Conservation (phyloP, 2,888 invertebrate genomes). For the Cartodere bifasciata region DNA sequence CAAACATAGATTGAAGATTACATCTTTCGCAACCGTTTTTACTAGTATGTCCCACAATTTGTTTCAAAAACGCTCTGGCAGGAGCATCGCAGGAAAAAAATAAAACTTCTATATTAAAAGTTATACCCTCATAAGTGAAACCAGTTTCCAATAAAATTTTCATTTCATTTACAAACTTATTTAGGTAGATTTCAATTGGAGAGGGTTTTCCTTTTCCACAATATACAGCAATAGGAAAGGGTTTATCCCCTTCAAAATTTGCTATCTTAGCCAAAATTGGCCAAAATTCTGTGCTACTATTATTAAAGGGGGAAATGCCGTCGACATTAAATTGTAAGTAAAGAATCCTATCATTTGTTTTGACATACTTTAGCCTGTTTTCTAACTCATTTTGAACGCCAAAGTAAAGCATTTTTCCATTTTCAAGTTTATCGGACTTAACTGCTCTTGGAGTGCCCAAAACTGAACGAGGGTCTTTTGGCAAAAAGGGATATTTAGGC, state of each 20-base stretch:
- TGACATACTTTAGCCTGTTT: constrained; percentile 2
- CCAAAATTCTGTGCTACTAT: constrained; percentile 3
- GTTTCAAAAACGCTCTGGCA: constrained; percentile 8
- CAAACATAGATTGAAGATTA: constrained; percentile 2
- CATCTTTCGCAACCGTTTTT: constrained; percentile 12
- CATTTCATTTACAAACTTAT: constrained; percentile 2
- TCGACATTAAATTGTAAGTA: constrained; percentile 4
- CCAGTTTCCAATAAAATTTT: constrained; percentile 3
- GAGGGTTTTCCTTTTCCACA: constrained; percentile 4
- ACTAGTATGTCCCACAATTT: constrained; percentile 10
- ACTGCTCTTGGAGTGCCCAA: constrained; percentile 3
- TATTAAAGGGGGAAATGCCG: constrained; percentile 3
- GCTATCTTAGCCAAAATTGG: constrained; percentile 1
- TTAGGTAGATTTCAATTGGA: constrained; percentile 2
- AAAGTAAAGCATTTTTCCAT: constrained; percentile 6
- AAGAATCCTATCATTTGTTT: neutral
- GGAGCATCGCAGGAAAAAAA: constrained; percentile 7
- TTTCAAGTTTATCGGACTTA: neutral
- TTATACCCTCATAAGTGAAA: constrained; percentile 1
- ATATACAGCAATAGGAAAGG: constrained; percentile 4
- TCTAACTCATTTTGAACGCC: constrained; percentile 1
- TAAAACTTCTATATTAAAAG: constrained; percentile 2
- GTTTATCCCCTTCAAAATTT: neutral
- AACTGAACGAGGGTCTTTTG: constrained; percentile 4
- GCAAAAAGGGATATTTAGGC: constrained; percentile 4